These are phyloP conservation scores for Anniella stebbinsi DNA, from an alignment of 2,797 vertebrate genomes.

Conservation along the genomic window DNA sequence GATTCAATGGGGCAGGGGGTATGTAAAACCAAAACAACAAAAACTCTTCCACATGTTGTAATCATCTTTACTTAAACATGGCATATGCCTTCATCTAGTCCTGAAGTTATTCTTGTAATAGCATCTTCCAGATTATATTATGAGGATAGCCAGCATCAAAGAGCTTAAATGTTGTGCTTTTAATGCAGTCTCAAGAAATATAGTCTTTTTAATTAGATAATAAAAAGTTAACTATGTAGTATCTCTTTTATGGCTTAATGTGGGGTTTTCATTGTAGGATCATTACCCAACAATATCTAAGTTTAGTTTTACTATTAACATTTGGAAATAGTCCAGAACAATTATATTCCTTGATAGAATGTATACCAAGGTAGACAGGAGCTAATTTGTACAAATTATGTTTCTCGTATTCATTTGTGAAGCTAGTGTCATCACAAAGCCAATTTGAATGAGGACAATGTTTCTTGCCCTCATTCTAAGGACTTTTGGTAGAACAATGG, in stretches of 20 bases:
- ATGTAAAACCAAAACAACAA: not conserved
- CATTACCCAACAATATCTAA: constrained; percentile 57
- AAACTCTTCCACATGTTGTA: not conserved
- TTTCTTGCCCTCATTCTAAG: not conserved
- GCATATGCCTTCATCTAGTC: not conserved
- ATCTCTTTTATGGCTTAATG: constrained; percentile 51
- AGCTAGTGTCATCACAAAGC: too few species aligned
- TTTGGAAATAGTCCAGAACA: constrained; percentile 53
- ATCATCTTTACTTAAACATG: not conserved
- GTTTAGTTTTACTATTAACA: constrained; percentile 43
- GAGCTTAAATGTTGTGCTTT: constrained; percentile 54
- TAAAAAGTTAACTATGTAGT: constrained; percentile 59
- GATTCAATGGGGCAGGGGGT: not conserved
- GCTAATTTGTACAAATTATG: not conserved
- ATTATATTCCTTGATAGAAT: constrained; percentile 39
- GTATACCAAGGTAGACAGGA: too few species aligned
- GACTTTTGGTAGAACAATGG: not conserved
- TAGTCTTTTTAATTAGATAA: constrained; percentile 48
- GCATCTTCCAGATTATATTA: constrained; percentile 31
- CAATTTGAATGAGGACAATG: not conserved
- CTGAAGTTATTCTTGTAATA: not conserved
- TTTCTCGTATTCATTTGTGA: not conserved
- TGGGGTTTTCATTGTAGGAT: constrained; percentile 51
- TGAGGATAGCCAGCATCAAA: constrained; percentile 31
- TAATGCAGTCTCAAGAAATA: constrained; percentile 55